Base-by-base conservation (phyloP, 2,888 invertebrate genomes). In the Athalia circularis region DNA sequence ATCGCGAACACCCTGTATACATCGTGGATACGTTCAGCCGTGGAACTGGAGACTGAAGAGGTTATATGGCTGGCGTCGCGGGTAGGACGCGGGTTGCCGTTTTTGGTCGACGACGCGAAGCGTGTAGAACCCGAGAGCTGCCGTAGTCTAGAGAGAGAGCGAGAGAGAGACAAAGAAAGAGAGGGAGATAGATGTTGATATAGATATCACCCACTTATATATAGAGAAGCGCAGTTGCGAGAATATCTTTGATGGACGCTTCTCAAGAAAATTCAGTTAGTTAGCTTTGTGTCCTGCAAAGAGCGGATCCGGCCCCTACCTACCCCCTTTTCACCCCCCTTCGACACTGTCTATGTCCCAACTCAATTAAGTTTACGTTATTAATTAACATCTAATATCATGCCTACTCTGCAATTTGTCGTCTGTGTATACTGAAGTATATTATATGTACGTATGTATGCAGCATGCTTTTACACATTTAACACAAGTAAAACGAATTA, bases 181-280 rank as follows among this genome's bases (percentile, higher is more conserved):
- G 52, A 52, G 52, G 3, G 52, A 52, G 52, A 52, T 7, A 52
- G 52, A 52, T 7, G 29, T 29, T 29, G 29, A 29, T 29, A 29
- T 29, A 29, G 29, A 29, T 29, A 8, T n/a, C 54, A 13, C 68
- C 68, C 68, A 52, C 68, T 68, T 68, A 70, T 57, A 70, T 54
- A 52, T 52, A 52, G 54, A 72, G 72, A 72, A 29, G 59, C 72
- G 72, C 72, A 72, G 72, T 72, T 72, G 72, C 45, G 43, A 59
- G 72, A 72, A 72, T 75, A 90, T 90, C 89, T 90, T 90, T 88
- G 89, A 89, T 88, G 89, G 88, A 88, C 87, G 87, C 86, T 86
- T 82, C 89, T 89, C 88, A 89, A 90, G 90, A 90, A 90, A 90
- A 90, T 90, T 90, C 86, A 90, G 88, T 90, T 90, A 90, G 87